A percentile compares a stretch with the other conserved stretches of the same genome.
Conservation (phyloP, 2,113 vertebrate species). For the Orthonyx spaldingii region DNA sequence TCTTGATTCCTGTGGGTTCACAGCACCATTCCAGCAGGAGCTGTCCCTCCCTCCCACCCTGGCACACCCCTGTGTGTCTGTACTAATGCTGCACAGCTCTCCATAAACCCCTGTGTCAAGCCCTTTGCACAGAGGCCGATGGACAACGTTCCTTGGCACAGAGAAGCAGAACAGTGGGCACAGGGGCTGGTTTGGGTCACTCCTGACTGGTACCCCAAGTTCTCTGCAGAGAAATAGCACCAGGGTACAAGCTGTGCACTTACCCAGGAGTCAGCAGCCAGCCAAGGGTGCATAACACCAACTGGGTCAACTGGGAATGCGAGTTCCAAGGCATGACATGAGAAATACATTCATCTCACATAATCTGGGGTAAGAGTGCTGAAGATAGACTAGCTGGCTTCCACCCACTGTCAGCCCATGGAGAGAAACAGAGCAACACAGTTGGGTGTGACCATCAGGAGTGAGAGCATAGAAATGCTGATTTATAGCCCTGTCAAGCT, state of each 20-base stretch:
- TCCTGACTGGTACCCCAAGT: constrained; percentile 57
- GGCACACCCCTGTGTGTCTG: neutral
- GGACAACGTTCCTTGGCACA: neutral
- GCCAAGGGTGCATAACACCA: constrained; percentile 68
- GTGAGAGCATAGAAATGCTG: constrained; percentile 52
- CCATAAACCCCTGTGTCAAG: rapidly evolving
- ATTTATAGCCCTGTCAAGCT: constrained; percentile 50
- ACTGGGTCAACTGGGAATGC: constrained; percentile 67
- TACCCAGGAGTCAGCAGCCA: constrained; percentile 66
- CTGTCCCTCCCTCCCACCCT: neutral
- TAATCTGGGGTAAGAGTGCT: constrained; percentile 68
- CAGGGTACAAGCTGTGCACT: constrained; percentile 68
- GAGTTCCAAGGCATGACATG: constrained; percentile 67
- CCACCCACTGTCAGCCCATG: constrained; percentile 69
- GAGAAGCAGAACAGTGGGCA: neutral
- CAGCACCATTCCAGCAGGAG: neutral
- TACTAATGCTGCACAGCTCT: neutral
- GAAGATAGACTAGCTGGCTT: constrained; percentile 69
- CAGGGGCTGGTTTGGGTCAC: neutral
- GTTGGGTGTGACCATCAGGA: constrained; percentile 66
- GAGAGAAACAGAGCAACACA: constrained; percentile 69
- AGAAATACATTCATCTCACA: constrained; percentile 70
- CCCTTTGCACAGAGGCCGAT: neutral
- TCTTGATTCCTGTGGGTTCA: neutral
- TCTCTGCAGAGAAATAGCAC: constrained; percentile 53